Base-by-base conservation (phyloP, 35 echinoderm and acorn worm species). In the Holothuria glaberrima region DNA sequence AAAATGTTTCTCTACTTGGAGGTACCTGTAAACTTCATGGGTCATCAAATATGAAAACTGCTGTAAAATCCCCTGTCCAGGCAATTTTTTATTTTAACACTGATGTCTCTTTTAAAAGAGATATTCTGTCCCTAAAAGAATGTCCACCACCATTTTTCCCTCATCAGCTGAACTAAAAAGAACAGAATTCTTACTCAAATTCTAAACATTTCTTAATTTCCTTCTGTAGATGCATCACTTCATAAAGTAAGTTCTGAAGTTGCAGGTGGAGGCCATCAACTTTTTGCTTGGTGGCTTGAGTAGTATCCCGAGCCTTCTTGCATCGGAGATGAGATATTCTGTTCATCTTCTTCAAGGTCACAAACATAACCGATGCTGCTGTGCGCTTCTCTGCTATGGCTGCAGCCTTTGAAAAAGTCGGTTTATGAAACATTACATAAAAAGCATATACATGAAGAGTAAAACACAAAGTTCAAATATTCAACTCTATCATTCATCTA, bases 181-280 rank as follows among this genome's bases (percentile, higher is more conserved):
- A n/a, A n/a, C n/a, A n/a, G n/a, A n/a, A n/a, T n/a, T n/a, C 93
- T 93, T 87, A 99, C 97, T 99, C 92, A 85, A 99, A 99, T 77
- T 99, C 97, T 6, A 94, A 66, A 57, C 97, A 99, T 58, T 99
- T 99, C 18, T 88, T 99, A 77, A 99, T 95, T 57, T 99, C 97
- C 56, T 95, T 95, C 83, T 99, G 93, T 32, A 99, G 58, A 91
- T 99, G 93, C 97, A 99, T 99, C 67, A 99, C 93, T 61, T 99
- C 97, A 89, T 99, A 99, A 18, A 99, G 91, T 22, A 99, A 86
- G 45, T 99, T 99, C 75, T 98, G 96, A 46, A 98, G 91, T 70
- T 95, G 97, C 4, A 99, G 89, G 74, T 99, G 97, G 18, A 99
- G 68, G 68, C 83, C 92, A 66, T 99, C 97, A 18, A 99, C 97